Percentiles rank a stretch among this genome's conserved stretches.
These are phyloP conservation scores for Eptesicus fuscus DNA, from an alignment of 2,113 vertebrate species.

Conservation along the genomic window DNA sequence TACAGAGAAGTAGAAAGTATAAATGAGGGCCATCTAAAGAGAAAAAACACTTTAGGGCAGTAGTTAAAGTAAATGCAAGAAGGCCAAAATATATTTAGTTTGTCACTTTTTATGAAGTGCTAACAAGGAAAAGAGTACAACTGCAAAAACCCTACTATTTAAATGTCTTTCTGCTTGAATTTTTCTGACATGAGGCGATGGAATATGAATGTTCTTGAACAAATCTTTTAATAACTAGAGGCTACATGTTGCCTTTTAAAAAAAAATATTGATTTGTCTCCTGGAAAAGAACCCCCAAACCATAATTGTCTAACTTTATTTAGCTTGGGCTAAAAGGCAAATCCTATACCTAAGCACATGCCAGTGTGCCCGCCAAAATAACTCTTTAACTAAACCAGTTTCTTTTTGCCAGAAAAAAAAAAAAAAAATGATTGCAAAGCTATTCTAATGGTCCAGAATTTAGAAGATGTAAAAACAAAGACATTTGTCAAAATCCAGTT, in stretches of 20 bases:
- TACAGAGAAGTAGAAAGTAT: background rate
- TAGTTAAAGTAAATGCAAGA: background rate
- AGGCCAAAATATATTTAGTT: conserved; percentile 1
- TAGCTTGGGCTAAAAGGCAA: conserved; percentile 60
- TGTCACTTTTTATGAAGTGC: conserved; percentile 63
- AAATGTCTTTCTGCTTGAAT: conserved; percentile 56
- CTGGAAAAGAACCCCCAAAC: conserved; percentile 56
- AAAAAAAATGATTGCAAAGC: conserved; percentile 24
- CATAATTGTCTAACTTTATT: conserved; percentile 58
- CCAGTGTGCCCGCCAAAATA: conserved; percentile 49
- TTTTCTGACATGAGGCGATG: conserved; percentile 67
- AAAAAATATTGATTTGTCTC: conserved; percentile 65
- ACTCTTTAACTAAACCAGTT: conserved; percentile 49
- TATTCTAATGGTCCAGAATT: conserved; percentile 28
- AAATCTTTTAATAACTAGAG: conserved; percentile 66
- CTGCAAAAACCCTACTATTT: conserved; percentile 9
- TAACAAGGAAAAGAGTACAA: conserved; percentile 58
- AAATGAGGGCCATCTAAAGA: background rate
- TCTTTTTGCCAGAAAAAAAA: conserved; percentile 60
- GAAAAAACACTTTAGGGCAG: background rate
- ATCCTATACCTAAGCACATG: conserved; percentile 44
- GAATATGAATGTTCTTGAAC: conserved; percentile 60
- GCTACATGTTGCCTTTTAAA: conserved; percentile 50
- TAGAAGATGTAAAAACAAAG: conserved; percentile 44
- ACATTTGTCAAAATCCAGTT: conserved; percentile 24